Percentiles rank a stretch among this genome's conserved stretches.
Evolutionary conservation across 2,797 vertebrate genomes (phyloP).

Genomic region (Spondyliosoma cantharus): DNA sequence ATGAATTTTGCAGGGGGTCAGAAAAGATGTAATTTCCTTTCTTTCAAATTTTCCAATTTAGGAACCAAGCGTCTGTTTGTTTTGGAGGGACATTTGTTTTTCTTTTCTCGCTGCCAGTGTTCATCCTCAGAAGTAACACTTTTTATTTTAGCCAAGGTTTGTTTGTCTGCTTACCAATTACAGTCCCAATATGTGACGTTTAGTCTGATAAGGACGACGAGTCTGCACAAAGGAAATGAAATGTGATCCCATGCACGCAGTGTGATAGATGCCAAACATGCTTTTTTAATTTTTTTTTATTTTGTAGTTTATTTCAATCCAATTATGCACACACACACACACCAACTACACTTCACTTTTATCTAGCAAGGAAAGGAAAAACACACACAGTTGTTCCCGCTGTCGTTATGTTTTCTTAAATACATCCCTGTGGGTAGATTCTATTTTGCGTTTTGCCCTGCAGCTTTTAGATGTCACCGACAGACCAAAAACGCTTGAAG

Average conservation of each 20-base stretch:
- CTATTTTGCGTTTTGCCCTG: conserved; percentile 29
- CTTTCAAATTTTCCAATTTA: background rate
- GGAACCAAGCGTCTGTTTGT: background rate
- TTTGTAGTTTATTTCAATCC: background rate
- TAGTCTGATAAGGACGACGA: background rate
- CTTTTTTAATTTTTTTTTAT: too few relatives aligned
- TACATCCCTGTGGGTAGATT: conserved; percentile 24
- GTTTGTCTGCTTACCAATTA: background rate
- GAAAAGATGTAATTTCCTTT: background rate
- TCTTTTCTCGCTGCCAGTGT: background rate
- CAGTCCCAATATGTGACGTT: background rate
- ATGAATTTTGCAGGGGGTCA: conserved; percentile 22
- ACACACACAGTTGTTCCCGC: background rate
- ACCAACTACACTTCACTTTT: background rate
- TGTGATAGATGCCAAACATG: background rate
- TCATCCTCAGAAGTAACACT: background rate
- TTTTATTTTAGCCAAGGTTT: background rate
- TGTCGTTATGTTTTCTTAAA: conserved; percentile 37
- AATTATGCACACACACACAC: background rate
- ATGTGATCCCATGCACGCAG: too few relatives aligned
- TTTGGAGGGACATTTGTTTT: background rate
- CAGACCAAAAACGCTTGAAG: conserved; percentile 8
- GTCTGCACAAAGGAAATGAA: background rate
- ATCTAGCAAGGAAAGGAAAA: background rate
- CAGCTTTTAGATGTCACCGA: conserved; percentile 35